Evolutionary conservation across 2,888 invertebrate species (phyloP), one percentile per base, ranked within the genome.

Genomic region (Ichneumoninae sp.): DNA sequence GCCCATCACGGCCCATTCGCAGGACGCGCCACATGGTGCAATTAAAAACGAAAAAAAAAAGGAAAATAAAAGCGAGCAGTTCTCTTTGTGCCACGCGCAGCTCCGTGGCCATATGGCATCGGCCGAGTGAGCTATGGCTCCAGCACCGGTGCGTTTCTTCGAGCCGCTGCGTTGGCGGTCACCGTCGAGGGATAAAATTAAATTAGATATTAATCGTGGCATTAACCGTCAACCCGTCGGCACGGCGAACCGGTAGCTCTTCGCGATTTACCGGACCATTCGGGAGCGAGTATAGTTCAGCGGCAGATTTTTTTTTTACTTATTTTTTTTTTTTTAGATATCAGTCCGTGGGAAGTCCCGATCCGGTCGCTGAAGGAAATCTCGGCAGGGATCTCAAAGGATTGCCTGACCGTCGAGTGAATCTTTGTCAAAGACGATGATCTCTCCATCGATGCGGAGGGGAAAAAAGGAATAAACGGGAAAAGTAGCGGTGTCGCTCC

Each of bases 21-120:
- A 80, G 77, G 60, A 72, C 82, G 88, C 86, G 88, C 92, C 93
- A 92, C 93, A 93, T 93, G 93, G 92, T 90, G 90, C 90, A 93
- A 92, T 92, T 93, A 91, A 92, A 92, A 91, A 89, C 77, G 83
- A 87, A 86, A 87, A 76, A 82, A 85, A 84, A 60, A 76, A 70
- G 40, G 40, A 40, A 90, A 90, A 88, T 77, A 84, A 84, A 87
- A 85, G 57, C 72, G 86, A 87, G 86, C 86, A 87, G 87, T 83
- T 86, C 87, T 88, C 90, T 92, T 91, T 90, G 90, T 90, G 89
- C 90, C 89, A 90, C 91, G 90, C 89, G 91, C 84, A 50, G 47
- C 89, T 76, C 83, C 87, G 50, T 74, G 84, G 87, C 90, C 92
- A 92, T 92, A 92, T 92, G 92, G 91, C 87, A 69, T 75, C 71